Conservation (phyloP, 2,797 vertebrate species). For the Nannoperca australis region DNA sequence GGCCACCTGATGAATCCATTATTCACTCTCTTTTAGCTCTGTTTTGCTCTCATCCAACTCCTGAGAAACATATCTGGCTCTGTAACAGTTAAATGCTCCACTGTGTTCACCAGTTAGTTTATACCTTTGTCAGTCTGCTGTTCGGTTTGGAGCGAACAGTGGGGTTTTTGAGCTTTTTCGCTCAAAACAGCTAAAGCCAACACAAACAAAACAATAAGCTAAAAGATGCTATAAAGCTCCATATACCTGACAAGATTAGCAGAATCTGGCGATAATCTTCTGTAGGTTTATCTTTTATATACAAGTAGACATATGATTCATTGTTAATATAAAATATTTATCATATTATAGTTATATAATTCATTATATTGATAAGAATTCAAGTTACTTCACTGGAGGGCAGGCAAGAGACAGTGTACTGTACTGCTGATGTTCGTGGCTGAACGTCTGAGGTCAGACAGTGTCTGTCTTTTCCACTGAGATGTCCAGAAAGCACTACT, state of each 20-base stretch:
- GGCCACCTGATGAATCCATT: not conserved
- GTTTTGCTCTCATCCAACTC: not conserved
- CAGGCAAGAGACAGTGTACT: not conserved
- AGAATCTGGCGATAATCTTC: not conserved
- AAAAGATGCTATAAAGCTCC: not conserved
- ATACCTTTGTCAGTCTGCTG: not conserved
- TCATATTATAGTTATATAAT: not conserved
- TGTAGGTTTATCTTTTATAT: not conserved
- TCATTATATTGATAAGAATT: not conserved
- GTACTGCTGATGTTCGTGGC: not conserved
- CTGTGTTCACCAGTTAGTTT: not conserved
- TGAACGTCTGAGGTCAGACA: constrained; percentile 43
- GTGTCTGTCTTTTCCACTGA: constrained; percentile 69
- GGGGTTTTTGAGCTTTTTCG: not conserved
- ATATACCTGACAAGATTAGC: not conserved
- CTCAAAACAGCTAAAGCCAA: not conserved
- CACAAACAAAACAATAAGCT: not conserved
- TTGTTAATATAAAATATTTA: not conserved
- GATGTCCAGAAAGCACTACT: constrained; percentile 47
- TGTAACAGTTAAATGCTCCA: not conserved
- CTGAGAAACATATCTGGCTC: not conserved
- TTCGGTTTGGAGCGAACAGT: not conserved
- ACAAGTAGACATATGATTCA: not conserved
- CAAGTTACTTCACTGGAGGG: not conserved
- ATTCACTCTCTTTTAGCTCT: not conserved